These are phyloP conservation scores for Habropoda laboriosa DNA, from an alignment of 1,140 invertebrate genomes.

Conservation along the genomic window DNA sequence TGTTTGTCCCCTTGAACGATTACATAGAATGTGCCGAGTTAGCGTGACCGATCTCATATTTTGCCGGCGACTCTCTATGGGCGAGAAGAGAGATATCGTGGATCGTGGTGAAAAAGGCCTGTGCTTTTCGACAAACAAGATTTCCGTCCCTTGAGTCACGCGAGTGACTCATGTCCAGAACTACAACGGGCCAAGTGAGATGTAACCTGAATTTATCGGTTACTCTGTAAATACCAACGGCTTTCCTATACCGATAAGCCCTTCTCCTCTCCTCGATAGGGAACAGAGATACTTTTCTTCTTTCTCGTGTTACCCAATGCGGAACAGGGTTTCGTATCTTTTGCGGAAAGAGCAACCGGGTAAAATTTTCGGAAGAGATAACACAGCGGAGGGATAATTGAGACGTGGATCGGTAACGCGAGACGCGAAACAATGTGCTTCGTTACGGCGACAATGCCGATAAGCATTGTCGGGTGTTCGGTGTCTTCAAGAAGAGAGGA, in stretches of 20 bases:
- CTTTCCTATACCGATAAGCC: constrained; percentile 68
- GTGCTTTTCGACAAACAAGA: constrained; percentile 57
- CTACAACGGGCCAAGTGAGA: constrained; percentile 55
- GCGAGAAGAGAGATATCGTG: neutral
- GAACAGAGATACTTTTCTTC: neutral
- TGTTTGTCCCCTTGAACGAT: constrained; percentile 37
- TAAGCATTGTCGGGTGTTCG: neutral
- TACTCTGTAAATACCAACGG: constrained; percentile 68
- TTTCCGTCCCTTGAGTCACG: constrained; percentile 44
- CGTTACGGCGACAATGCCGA: neutral
- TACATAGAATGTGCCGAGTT: constrained; percentile 20
- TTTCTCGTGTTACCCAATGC: too few species aligned
- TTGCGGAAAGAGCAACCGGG: too few species aligned
- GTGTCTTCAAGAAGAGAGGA: neutral
- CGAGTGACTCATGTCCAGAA: constrained; percentile 36
- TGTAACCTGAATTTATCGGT: constrained; percentile 57
- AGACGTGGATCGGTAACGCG: neutral
- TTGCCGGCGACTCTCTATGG: neutral
- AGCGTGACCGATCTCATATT: constrained; percentile 14
- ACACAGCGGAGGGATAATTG: too few species aligned
- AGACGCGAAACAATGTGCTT: neutral
- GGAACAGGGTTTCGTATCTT: too few species aligned
- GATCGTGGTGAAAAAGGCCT: neutral
- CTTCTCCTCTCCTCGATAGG: constrained; percentile 66
- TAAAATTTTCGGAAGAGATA: too few species aligned